These are phyloP conservation scores for Gymnothorax reevesii DNA, from an alignment of 2,797 vertebrate species.

Conservation along the genomic window DNA sequence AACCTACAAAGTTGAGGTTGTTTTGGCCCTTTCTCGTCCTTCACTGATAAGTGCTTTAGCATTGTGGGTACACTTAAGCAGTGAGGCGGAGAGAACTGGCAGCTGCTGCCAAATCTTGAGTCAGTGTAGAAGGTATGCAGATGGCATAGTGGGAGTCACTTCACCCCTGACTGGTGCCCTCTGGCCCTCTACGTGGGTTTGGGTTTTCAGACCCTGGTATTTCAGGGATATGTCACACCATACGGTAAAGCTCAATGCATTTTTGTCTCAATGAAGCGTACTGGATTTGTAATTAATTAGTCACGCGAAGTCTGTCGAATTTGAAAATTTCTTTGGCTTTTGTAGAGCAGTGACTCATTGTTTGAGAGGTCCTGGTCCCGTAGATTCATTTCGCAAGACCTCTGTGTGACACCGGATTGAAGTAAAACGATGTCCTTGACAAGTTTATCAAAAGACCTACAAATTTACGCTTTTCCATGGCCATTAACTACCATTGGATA, in stretches of 20 bases:
- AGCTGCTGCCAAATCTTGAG: conserved; percentile 14
- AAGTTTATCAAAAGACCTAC: not conserved
- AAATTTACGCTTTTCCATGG: not conserved
- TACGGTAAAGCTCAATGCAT: conserved; percentile 19
- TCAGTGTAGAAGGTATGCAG: not conserved
- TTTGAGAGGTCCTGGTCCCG: not conserved
- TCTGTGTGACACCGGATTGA: not conserved
- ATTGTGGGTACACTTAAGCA: conserved; percentile 40
- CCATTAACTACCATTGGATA: not conserved
- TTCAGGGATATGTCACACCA: conserved; percentile 13
- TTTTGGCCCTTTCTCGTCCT: not conserved
- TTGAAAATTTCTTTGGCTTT: not conserved
- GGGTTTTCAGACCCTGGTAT: not conserved
- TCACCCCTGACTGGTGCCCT: conserved; percentile 32
- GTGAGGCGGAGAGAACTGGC: conserved; percentile 35
- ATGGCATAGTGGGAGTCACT: not conserved
- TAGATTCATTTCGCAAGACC: not conserved
- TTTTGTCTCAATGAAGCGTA: not conserved
- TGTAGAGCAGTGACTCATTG: not conserved
- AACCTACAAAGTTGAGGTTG: conserved; percentile 9
- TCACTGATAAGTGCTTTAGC: conserved; percentile 45
- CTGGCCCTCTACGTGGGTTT: conserved; percentile 36
- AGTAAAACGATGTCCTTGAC: not conserved
- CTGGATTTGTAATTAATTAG: not conserved
- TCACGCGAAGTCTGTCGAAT: not conserved